These are phyloP conservation scores for Acleris cristana DNA, from an alignment of 2,888 invertebrate genomes.

Conservation along the genomic window DNA sequence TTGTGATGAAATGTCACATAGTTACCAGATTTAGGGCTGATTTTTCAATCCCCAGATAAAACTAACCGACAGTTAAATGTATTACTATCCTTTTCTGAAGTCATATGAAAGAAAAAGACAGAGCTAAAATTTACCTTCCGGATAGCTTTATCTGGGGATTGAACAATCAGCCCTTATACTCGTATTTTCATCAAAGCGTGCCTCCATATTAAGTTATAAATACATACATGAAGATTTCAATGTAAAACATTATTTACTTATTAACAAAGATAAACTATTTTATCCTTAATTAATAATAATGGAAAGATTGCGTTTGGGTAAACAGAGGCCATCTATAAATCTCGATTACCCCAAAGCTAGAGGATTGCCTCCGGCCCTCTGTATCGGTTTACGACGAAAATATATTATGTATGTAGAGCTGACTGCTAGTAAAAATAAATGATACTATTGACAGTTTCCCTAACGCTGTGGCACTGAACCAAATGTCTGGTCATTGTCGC, in stretches of 20 bases:
- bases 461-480: constrained; percentile 33
- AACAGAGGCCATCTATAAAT: constrained; percentile 32
- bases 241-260: neutral
- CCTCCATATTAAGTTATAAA: no score
- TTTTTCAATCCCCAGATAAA: no score
- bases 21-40: no score
- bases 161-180: no score
- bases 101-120: no score
- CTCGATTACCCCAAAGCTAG: constrained; percentile 36
- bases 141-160: no score
- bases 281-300: constrained; percentile 34
- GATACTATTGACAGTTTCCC: constrained; percentile 35
- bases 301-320: constrained; percentile 8
- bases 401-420: constrained; percentile 38
- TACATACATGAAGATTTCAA: no score
- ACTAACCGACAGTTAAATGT: no score
- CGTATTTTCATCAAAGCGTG: no score
- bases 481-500: constrained; percentile 35
- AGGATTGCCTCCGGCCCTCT: constrained; percentile 27
- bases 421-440: constrained; percentile 37
- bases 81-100: no score
- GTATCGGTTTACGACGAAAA: constrained; percentile 34
- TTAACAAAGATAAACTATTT: neutral
- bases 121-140: no score
- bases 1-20: no score